Evolutionary conservation across 2,797 vertebrate genomes (phyloP).

Genomic region (Spea hammondii): DNA sequence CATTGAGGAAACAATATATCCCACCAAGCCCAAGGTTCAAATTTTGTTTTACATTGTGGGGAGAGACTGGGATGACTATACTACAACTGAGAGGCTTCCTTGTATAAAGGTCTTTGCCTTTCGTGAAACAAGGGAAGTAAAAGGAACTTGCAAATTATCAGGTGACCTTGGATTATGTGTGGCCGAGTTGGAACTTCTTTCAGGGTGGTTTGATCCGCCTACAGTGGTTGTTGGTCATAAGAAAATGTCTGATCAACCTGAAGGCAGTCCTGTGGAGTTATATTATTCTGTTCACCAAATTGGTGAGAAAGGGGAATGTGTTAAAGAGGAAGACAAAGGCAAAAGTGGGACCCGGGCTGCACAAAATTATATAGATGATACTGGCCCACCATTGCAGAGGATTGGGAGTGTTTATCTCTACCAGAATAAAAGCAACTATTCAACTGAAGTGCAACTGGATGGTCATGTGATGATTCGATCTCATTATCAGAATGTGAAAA

Average conservation of each 20-base stretch:
- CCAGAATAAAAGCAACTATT: constrained; percentile 70
- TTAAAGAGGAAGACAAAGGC: constrained; percentile 58
- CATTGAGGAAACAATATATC: constrained; percentile 77
- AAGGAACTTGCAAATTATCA: constrained; percentile 74
- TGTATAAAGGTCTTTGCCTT: constrained; percentile 89
- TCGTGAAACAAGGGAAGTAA: constrained; percentile 85
- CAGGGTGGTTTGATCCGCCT: constrained; percentile 79
- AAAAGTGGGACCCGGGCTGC: constrained; percentile 58
- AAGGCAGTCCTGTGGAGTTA: constrained; percentile 84
- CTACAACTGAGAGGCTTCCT: constrained; percentile 71
- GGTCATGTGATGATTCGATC: constrained; percentile 79
- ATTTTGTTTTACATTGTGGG: constrained; percentile 86
- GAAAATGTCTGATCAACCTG: constrained; percentile 63
- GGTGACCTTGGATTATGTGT: constrained; percentile 82
- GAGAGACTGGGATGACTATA: constrained; percentile 76
- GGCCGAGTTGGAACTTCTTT: constrained; percentile 76
- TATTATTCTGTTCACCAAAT: constrained; percentile 75
- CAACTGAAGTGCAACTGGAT: constrained; percentile 80
- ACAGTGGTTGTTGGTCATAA: constrained; percentile 75
- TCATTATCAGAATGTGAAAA: constrained; percentile 75
- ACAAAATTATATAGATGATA: constrained; percentile 69
- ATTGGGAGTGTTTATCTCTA: constrained; percentile 87
- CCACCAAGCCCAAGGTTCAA: constrained; percentile 77
- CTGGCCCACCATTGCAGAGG: constrained; percentile 80
- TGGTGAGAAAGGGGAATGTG: constrained; percentile 68